Evolutionary conservation across 1,140 invertebrate genomes (phyloP).

Genomic region (Lethrus apterus): DNA sequence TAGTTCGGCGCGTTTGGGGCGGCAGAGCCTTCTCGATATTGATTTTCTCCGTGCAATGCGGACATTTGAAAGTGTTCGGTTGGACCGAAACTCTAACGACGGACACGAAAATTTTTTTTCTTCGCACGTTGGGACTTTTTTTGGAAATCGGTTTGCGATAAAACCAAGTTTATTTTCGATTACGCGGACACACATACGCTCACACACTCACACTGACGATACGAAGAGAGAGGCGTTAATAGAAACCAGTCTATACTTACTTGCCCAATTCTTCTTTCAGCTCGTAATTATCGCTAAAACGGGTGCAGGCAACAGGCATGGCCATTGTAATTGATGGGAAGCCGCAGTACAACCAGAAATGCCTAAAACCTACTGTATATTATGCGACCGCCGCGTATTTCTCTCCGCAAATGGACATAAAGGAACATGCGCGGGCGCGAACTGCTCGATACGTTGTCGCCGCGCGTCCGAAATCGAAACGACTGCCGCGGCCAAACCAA

Average conservation of each 20-base stretch:
- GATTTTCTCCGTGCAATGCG: constrained; percentile 41
- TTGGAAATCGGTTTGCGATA: too few species aligned
- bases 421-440: constrained; percentile 10
- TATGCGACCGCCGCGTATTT: too few species aligned
- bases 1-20: constrained; percentile 14
- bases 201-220: too few species aligned
- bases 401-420: constrained; percentile 18
- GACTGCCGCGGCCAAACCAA: constrained; percentile 1
- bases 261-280: constrained; percentile 99
- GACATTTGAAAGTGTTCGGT: too few species aligned
- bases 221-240: too few species aligned
- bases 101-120: too few species aligned
- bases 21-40: constrained; percentile 37
- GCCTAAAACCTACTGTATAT: constrained; percentile 28
- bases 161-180: too few species aligned
- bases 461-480: constrained; percentile 5
- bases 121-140: too few species aligned
- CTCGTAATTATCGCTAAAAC: constrained; percentile 99
- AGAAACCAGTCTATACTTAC: too few species aligned
- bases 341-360: too few species aligned
- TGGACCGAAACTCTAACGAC: too few species aligned
- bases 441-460: constrained; percentile 12
- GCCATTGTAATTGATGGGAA: constrained; percentile 33
- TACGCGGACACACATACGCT: too few species aligned
- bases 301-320: constrained; percentile 59